These are phyloP conservation scores for Apotomis turbidana DNA, from an alignment of 2,888 invertebrate species.

Conservation along the genomic window DNA sequence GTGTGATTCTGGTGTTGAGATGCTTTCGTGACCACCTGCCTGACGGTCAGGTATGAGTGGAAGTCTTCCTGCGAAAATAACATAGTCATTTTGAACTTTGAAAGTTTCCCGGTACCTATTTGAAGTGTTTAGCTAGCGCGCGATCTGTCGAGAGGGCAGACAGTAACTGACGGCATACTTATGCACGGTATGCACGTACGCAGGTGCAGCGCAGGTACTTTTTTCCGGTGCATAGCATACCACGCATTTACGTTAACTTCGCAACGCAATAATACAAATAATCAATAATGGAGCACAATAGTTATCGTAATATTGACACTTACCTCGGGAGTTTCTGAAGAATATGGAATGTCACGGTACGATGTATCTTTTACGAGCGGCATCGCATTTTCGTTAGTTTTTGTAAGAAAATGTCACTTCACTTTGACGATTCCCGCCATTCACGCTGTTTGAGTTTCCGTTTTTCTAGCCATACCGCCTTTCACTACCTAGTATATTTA, in stretches of 20 bases:
- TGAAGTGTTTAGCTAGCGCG: neutral
- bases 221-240: too few relatives aligned
- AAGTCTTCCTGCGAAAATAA: neutral
- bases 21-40: neutral
- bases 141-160: neutral
- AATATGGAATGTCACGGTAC: constrained; percentile 58
- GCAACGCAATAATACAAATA: too few relatives aligned
- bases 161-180: neutral
- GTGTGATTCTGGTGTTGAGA: neutral
- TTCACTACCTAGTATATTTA: too few relatives aligned
- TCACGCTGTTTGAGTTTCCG: too few relatives aligned
- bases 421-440: too few relatives aligned
- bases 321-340: constrained; percentile 57
- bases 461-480: too few relatives aligned
- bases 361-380: constrained; percentile 49
- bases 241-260: too few relatives aligned
- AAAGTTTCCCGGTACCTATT: neutral
- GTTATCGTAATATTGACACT: constrained; percentile 37
- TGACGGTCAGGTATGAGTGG: neutral
- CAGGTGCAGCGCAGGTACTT: too few relatives aligned
- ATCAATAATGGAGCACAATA: neutral
- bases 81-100: neutral
- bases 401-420: too few relatives aligned
- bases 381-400: constrained; percentile 45
- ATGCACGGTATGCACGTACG: too few relatives aligned